phyloP scores from a whole-genome alignment of 2,797 vertebrate species.

The Myripristis jacobus region DNA sequence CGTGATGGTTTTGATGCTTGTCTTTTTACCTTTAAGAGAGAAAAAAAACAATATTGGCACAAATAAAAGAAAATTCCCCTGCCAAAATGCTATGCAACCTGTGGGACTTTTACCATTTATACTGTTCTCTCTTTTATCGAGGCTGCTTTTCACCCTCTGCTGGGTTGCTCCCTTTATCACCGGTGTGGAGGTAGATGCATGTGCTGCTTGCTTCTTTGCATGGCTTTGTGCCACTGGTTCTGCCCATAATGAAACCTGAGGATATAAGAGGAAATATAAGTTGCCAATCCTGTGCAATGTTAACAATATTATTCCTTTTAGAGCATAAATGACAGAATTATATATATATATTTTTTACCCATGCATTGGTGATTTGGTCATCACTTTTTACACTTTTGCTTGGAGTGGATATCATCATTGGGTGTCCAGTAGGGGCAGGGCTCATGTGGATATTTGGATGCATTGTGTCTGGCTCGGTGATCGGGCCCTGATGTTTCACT shows the following conservation, averaged over 20 bases:
- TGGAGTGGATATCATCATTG: constrained; percentile 44
- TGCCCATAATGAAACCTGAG: constrained; percentile 60
- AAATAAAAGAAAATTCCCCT: neutral
- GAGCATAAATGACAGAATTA: neutral
- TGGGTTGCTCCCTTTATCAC: constrained; percentile 35
- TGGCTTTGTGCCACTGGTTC: constrained; percentile 44
- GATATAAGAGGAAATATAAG: constrained; percentile 22
- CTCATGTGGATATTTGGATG: constrained; percentile 30
- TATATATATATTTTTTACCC: constrained; percentile 65
- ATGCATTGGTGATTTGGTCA: constrained; percentile 60
- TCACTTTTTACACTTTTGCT: constrained; percentile 50
- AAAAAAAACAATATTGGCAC: neutral
- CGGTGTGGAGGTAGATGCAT: constrained; percentile 30
- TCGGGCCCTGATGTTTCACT: constrained; percentile 14
- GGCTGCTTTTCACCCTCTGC: constrained; percentile 22
- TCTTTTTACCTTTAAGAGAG: constrained; percentile 54
- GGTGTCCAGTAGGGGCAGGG: constrained; percentile 53
- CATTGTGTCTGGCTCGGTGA: constrained; percentile 36
- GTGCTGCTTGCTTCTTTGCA: constrained; percentile 22
- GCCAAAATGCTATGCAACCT: neutral
- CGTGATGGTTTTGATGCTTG: constrained; percentile 23
- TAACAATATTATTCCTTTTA: neutral
- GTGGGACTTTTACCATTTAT: constrained; percentile 34
- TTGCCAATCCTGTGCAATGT: neutral
- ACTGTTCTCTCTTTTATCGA: constrained; percentile 34